These are phyloP conservation scores for Ischnura elegans DNA, from an alignment of 2,888 invertebrate genomes.

Conservation along the genomic window DNA sequence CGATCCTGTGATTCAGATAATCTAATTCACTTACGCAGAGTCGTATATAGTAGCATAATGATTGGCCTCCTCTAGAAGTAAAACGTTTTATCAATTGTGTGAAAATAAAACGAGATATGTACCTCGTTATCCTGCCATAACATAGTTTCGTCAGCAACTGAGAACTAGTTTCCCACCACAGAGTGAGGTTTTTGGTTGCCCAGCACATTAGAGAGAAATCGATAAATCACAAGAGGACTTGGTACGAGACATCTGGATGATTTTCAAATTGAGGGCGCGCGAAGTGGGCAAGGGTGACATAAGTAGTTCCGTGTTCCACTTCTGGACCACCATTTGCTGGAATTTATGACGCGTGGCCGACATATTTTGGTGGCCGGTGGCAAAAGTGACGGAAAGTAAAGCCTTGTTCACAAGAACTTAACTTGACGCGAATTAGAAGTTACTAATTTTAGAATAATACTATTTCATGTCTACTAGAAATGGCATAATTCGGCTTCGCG, in stretches of 20 bases:
- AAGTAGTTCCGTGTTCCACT: conserved; percentile 43
- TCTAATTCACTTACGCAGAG: too few relatives aligned
- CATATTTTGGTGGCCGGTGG: background rate
- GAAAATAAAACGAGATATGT: background rate
- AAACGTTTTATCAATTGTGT: too few relatives aligned
- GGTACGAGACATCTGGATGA: background rate
- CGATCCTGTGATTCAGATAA: too few relatives aligned
- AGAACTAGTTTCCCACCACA: background rate
- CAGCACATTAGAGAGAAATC: conserved; percentile 12
- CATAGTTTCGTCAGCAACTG: background rate
- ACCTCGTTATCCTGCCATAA: background rate
- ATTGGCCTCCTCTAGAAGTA: too few relatives aligned
- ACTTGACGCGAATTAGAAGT: too few relatives aligned
- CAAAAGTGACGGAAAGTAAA: conserved; percentile 27
- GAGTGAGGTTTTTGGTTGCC: background rate
- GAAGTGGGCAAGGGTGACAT: conserved; percentile 27
- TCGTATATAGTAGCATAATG: too few relatives aligned
- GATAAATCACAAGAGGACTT: background rate
- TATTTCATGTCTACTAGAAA: too few relatives aligned
- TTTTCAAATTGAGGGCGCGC: conserved; percentile 27
- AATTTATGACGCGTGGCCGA: conserved; percentile 31
- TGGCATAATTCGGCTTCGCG: too few relatives aligned
- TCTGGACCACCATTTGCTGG: conserved; percentile 36
- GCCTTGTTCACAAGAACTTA: background rate
- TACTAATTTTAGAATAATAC: too few relatives aligned